Evolutionary conservation across 2,888 invertebrate species (phyloP).

Genomic region (Zygothrica quintamaculata): DNA sequence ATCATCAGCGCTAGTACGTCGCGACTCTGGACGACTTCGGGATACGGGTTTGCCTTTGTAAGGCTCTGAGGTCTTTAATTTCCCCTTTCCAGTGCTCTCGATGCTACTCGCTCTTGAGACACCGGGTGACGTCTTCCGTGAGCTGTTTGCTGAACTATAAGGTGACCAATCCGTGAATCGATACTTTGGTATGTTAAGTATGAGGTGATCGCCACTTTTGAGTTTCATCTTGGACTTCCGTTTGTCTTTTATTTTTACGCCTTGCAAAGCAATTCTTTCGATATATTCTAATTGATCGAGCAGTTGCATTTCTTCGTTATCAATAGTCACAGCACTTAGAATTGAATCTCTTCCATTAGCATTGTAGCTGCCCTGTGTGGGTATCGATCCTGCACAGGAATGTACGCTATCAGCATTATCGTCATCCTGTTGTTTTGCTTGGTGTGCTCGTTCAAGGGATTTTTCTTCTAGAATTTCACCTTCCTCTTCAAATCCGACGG

Average conservation of each 20-base stretch:
- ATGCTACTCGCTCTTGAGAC: slow-evolving; percentile 84
- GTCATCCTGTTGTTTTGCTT: slow-evolving; percentile 85
- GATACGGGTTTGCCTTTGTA: slow-evolving; percentile 74
- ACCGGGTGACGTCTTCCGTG: slow-evolving; percentile 84
- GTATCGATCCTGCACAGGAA: slow-evolving; percentile 84
- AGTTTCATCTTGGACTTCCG: slow-evolving; percentile 84
- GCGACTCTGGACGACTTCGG: slow-evolving; percentile 83
- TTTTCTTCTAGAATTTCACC: slow-evolving; percentile 87
- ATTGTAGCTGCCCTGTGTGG: slow-evolving; percentile 81
- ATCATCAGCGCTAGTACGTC: slow-evolving; percentile 86
- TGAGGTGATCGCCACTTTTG: slow-evolving; percentile 84
- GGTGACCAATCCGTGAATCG: slow-evolving; percentile 84
- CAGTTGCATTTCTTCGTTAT: slow-evolving; percentile 86
- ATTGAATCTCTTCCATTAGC: slow-evolving; percentile 83
- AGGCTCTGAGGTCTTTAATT: slow-evolving; percentile 78
- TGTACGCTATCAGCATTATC: slow-evolving; percentile 85
- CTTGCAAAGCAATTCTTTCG: slow-evolving; percentile 84
- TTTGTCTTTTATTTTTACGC: slow-evolving; percentile 84
- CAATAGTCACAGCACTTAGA: slow-evolving; percentile 85
- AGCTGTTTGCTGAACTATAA: slow-evolving; percentile 84
- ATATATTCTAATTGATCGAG: slow-evolving; percentile 86
- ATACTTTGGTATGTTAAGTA: slow-evolving; percentile 84
- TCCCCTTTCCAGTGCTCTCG: slow-evolving; percentile 83
- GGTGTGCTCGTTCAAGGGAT: slow-evolving; percentile 82
- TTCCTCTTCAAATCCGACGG: slow-evolving; percentile 91